Evolutionary conservation across 2,888 invertebrate species (phyloP), one percentile per base, ranked within the genome.

Genomic region (Caenorhabditis japonica): DNA sequence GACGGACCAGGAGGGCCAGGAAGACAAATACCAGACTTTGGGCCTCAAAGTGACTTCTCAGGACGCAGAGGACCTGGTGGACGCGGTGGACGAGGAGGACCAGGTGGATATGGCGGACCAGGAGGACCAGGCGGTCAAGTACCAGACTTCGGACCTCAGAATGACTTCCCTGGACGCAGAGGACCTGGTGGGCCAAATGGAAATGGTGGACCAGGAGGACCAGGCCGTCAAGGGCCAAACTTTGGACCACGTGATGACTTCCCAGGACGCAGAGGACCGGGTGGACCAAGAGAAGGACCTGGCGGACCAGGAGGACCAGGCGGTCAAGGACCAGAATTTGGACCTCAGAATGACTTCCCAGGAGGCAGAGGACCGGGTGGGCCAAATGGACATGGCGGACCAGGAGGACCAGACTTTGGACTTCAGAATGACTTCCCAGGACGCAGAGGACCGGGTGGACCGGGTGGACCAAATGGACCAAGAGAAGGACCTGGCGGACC

Each of bases 101-200:
- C n/a, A n/a, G n/a, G n/a, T n/a, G n/a, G n/a, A n/a, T n/a, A n/a
- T n/a, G n/a, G n/a, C 36, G 64, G 64, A 55, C 62, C 53, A 53
- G 30, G 47, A 47, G n/a, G 34, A 3, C 56, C 15, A 41, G 43
- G 51, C 21, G 23, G 17, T 12, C 55, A 49, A 38, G 64, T 33
- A 30, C 43, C 56, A 47, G 55, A 60, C 23, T 51, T 51, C 5
- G 64, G 55, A 55, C 33, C 58, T 10, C 30, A 33, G 1, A 23
- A 12, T 17, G 49, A 46, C 27, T 64, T 55, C 47, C 55, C 55
- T 41, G 51, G 30, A 13, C 43, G 56, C 10, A 1, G 46, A 12
- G 51, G 51, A 25, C 58, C 68, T 44, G 58, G 36, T 8, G 52
- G 66, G 41, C 36, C 19, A 52, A 17, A 43, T n/a, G n/a, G n/a